Base-by-base conservation (phyloP, 2,888 invertebrate genomes). In the Alcis repandata region DNA sequence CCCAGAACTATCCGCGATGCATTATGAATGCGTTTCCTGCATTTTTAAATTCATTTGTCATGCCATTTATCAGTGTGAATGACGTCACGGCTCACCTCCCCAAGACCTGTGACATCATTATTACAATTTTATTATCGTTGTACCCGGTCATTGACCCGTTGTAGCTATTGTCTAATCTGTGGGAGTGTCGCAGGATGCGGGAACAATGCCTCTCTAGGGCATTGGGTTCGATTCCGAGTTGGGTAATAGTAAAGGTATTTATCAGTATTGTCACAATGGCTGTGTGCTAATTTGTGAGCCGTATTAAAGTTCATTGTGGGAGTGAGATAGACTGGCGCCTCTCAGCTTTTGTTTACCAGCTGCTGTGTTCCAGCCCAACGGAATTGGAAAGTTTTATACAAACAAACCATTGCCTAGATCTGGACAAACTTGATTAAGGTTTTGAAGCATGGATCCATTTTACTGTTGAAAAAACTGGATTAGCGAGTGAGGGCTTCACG, bases 171-270 rank as follows among this genome's bases (percentile, higher is more conserved):
- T 1, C 10, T 41, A 41, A 22, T 15, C 53, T 53, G 48, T 17
- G 40, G 54, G 54, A 43, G 43, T n/a, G 68, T 40, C 58, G 33
- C 82, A 79, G 82, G 82, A 82, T 79, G 78, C 81, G 79, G 71
- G 71, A 78, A 82, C 82, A 82, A 82, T 82, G 76, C 76, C 72
- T 79, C 82, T 79, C 82, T 71, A 63, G 81, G 75, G 82, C 76
- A 76, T 73, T 75, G 62, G 63, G 79, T 80, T 80, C 76, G 66
- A 75, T 80, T 80, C 82, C 81, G 77, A 75, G 76, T 77, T 74
- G 60, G 59, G 70, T 61, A 65, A 49, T 65, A 60, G 33, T 69
- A 60, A 57, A 68, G 68, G 66, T 69, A 67, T 69, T 56, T 59
- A 43, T 54, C 43, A 32, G 41, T 27, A 54, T 43, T 43, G 54